Conservation (phyloP, 2,797 vertebrate genomes). For the Betta splendens region DNA sequence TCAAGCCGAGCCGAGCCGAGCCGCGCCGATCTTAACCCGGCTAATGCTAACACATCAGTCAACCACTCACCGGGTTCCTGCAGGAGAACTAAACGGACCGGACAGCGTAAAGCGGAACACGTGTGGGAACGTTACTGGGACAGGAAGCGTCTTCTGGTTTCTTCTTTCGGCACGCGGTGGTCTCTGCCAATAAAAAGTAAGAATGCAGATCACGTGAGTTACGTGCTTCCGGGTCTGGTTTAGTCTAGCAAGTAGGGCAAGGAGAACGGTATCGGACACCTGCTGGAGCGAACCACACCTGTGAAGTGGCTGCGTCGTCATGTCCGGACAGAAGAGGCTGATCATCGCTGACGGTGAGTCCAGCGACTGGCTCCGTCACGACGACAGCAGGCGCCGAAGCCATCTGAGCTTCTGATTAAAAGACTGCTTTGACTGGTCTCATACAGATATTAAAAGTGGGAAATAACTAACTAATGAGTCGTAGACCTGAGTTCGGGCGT, state of each 20-base stretch:
- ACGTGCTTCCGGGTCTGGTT: slow-evolving; percentile 39
- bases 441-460: too few species aligned
- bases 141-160: slow-evolving; percentile 2
- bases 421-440: too few species aligned
- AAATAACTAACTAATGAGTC: too few species aligned
- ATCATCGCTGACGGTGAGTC: slow-evolving; percentile 72
- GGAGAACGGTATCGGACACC: neutral
- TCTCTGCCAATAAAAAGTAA: slow-evolving; percentile 43
- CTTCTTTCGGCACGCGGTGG: slow-evolving; percentile 9
- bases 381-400: too few species aligned
- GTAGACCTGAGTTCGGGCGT: too few species aligned
- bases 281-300: neutral
- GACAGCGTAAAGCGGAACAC: neutral
- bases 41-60: accelerated
- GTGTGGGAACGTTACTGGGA: slow-evolving; percentile 27
- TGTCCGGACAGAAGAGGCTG: slow-evolving; percentile 66
- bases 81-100: neutral
- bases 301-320: slow-evolving; percentile 26
- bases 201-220: slow-evolving; percentile 12
- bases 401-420: too few species aligned
- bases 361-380: too few species aligned
- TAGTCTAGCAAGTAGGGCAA: neutral
- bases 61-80: slow-evolving; percentile 28
- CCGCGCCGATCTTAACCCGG: neutral
- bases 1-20: neutral